Percentiles rank a stretch among this genome's conserved stretches.
phyloP scores from a whole-genome alignment of 2,113 vertebrate genomes.

The Marmota flaviventris region DNA sequence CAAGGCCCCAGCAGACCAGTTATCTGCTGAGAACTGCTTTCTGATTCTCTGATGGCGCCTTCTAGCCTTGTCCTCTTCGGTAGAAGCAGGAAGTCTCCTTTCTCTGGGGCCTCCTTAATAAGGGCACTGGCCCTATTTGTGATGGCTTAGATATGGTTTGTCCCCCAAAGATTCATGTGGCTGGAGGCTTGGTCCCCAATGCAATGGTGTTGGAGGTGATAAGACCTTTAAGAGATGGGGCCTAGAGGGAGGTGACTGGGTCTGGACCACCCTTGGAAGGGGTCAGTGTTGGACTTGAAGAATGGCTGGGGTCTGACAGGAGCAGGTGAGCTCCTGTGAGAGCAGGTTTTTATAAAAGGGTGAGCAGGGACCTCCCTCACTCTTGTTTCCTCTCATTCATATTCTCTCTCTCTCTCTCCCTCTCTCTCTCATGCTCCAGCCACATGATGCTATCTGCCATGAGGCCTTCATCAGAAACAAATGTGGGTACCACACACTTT shows the following conservation, averaged over 20 bases:
- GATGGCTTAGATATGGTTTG: background rate
- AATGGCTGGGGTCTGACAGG: background rate
- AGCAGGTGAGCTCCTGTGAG: background rate
- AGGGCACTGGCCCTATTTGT: background rate
- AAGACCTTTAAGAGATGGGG: background rate
- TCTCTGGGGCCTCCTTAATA: background rate
- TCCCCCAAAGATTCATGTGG: background rate
- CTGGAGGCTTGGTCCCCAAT: background rate
- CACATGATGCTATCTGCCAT: background rate
- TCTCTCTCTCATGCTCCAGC: too few relatives aligned
- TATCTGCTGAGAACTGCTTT: background rate
- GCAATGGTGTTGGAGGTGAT: background rate
- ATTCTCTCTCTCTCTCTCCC: background rate
- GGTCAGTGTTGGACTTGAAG: background rate
- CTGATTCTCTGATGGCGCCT: background rate
- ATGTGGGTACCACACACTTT: background rate
- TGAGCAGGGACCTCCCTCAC: too few relatives aligned
- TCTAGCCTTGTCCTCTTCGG: background rate
- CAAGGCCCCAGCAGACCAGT: background rate
- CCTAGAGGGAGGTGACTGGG: background rate
- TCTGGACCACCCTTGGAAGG: background rate
- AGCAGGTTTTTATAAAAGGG: background rate
- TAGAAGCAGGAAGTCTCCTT: background rate
- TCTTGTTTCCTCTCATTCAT: background rate
- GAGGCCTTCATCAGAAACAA: background rate